phyloP scores from a whole-genome alignment of 2,888 invertebrate genomes.

The Amblyjoppa fuscipennis region DNA sequence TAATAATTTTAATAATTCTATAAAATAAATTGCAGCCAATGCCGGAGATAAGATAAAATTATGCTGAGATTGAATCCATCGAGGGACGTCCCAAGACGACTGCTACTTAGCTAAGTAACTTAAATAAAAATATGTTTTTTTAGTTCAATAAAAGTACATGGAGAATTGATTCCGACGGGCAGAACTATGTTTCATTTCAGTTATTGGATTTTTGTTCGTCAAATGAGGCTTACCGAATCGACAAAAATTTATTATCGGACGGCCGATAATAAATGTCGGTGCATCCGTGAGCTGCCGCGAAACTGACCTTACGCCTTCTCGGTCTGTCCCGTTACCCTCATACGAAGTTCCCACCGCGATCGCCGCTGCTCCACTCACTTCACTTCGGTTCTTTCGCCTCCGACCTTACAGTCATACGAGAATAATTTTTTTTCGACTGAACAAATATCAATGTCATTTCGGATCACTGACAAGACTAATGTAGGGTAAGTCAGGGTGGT shows the following conservation, averaged over 20 bases:
- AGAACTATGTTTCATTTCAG: not conserved
- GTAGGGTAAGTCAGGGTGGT: not conserved
- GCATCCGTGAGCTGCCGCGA: constrained; percentile 45
- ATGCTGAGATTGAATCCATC: too few relatives aligned
- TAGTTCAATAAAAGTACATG: too few relatives aligned
- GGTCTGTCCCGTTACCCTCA: constrained; percentile 44
- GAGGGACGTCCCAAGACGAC: too few relatives aligned
- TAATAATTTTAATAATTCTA: too few relatives aligned
- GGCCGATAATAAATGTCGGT: not conserved
- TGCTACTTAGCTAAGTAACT: too few relatives aligned
- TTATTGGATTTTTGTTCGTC: not conserved
- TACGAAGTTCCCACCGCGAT: not conserved
- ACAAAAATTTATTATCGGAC: not conserved
- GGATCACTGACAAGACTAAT: not conserved
- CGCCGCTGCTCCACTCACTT: constrained; percentile 3
- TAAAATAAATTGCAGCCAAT: too few relatives aligned
- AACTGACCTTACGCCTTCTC: constrained; percentile 75
- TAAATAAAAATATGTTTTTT: too few relatives aligned
- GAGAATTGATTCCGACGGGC: too few relatives aligned
- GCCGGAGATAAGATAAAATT: too few relatives aligned
- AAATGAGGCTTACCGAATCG: not conserved
- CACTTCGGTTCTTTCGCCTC: not conserved
- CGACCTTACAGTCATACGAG: constrained; percentile 22
- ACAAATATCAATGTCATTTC: not conserved
- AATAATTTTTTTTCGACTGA: not conserved